Conservation (phyloP, 2,797 vertebrate genomes). For the Rhinogobio ventralis region DNA sequence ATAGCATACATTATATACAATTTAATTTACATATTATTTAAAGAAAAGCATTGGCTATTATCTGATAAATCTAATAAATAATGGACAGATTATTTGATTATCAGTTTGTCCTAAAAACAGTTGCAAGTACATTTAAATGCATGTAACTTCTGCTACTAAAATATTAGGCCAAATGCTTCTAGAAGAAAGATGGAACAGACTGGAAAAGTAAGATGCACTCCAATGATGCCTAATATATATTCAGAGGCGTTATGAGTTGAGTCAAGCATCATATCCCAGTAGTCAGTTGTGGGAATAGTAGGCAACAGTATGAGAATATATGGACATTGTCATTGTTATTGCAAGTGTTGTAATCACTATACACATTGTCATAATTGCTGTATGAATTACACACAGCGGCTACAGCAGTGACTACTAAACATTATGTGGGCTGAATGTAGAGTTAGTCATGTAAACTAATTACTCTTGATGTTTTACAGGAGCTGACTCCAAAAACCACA, state of each 20-base stretch:
- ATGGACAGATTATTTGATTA: neutral
- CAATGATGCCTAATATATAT: neutral
- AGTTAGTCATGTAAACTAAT: neutral
- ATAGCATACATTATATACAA: neutral
- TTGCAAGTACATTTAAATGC: neutral
- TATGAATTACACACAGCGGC: slow-evolving; percentile 3
- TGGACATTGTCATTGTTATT: slow-evolving; percentile 2
- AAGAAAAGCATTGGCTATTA: neutral
- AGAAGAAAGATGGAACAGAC: neutral
- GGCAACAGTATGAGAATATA: slow-evolving; percentile 26
- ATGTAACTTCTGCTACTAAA: neutral
- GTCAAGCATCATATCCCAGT: slow-evolving; percentile 1
- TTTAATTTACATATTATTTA: neutral
- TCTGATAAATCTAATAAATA: neutral
- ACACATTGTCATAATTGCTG: slow-evolving; percentile 38
- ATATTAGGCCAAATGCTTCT: neutral
- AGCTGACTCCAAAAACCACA: neutral
- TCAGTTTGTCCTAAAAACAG: neutral
- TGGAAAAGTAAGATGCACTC: neutral
- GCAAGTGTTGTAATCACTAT: slow-evolving; percentile 20
- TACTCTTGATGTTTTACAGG: slow-evolving; percentile 14
- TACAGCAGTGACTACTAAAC: slow-evolving; percentile 10
- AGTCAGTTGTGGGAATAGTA: neutral
- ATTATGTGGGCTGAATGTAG: slow-evolving; percentile 12
- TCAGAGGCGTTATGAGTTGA: neutral